Conservation (phyloP, 2,113 vertebrate genomes). For the Psammodynastes pulverulentus region DNA sequence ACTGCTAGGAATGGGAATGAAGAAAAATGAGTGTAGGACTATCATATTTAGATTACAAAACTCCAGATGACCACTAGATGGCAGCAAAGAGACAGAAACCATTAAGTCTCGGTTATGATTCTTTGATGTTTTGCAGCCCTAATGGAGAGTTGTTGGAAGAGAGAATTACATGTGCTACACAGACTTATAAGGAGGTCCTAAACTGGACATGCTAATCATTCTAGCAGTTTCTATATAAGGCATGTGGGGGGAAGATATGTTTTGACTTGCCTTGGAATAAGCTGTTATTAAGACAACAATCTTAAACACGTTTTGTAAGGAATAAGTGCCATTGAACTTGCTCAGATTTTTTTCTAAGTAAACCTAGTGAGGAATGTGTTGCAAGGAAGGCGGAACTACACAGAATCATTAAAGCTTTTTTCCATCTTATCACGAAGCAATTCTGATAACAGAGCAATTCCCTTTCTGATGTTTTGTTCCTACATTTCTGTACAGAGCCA, state of each 20-base stretch:
- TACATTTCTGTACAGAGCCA: background rate
- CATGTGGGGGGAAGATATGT: background rate
- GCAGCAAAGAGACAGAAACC: background rate
- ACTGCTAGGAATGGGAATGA: background rate
- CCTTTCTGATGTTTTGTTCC: slow-evolving; percentile 36
- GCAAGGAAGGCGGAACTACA: slow-evolving; percentile 31
- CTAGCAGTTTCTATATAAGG: background rate
- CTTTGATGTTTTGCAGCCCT: background rate
- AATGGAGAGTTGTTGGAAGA: background rate
- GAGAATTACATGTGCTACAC: background rate
- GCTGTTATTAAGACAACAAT: background rate
- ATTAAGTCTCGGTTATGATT: background rate
- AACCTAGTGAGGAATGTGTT: background rate
- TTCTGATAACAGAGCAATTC: slow-evolving; percentile 26
- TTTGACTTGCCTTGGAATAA: slow-evolving; percentile 17
- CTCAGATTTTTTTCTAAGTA: background rate
- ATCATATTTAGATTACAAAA: background rate
- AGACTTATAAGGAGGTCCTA: background rate
- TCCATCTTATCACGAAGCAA: slow-evolving; percentile 39
- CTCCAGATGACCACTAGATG: background rate
- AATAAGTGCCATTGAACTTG: background rate
- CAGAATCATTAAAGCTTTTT: slow-evolving; percentile 4
- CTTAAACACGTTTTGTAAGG: background rate
- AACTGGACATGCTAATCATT: background rate
- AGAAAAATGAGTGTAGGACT: background rate